These are phyloP conservation scores for Ochropleura leucogaster DNA, from an alignment of 2,888 invertebrate species.

Conservation along the genomic window DNA sequence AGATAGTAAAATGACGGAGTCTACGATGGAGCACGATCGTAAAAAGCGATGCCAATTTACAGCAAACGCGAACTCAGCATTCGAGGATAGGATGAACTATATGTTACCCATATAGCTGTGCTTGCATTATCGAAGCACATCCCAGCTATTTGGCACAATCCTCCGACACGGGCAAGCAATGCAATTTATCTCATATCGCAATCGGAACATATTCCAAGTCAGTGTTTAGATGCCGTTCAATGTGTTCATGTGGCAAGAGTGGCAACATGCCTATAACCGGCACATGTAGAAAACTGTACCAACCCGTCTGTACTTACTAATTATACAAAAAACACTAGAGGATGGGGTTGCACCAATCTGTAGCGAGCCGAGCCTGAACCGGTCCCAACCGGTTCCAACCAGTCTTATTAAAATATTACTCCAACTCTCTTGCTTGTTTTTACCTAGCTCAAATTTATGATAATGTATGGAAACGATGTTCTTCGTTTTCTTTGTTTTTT, in stretches of 20 bases:
- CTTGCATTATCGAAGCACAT: slow-evolving; percentile 36
- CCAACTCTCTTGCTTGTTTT: slow-evolving; percentile 74
- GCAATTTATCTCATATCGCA: slow-evolving; percentile 40
- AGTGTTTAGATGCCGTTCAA: slow-evolving; percentile 37
- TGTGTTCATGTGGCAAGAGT: slow-evolving; percentile 28
- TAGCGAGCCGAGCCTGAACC: slow-evolving; percentile 69
- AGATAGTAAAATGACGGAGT: slow-evolving; percentile 30
- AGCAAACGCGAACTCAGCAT: slow-evolving; percentile 30
- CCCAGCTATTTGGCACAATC: slow-evolving; percentile 55
- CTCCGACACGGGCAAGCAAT: slow-evolving; percentile 32
- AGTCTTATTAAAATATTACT: slow-evolving; percentile 73
- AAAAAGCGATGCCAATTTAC: slow-evolving; percentile 49
- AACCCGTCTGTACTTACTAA: slow-evolving; percentile 63
- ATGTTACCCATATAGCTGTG: slow-evolving; percentile 35
- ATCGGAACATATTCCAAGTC: slow-evolving; percentile 39
- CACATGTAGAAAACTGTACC: slow-evolving; percentile 63
- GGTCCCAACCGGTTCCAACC: slow-evolving; percentile 72
- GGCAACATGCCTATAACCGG: slow-evolving; percentile 44
- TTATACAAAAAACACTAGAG: slow-evolving; percentile 67
- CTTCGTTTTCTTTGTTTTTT: slow-evolving; percentile 74
- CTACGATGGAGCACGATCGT: slow-evolving; percentile 34
- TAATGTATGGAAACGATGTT: slow-evolving; percentile 78
- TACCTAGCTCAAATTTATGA: slow-evolving; percentile 76
- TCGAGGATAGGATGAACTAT: slow-evolving; percentile 29
- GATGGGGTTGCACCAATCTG: slow-evolving; percentile 79